Evolutionary conservation across 1,140 invertebrate species (phyloP).

Genomic region (Pinna nobilis): DNA sequence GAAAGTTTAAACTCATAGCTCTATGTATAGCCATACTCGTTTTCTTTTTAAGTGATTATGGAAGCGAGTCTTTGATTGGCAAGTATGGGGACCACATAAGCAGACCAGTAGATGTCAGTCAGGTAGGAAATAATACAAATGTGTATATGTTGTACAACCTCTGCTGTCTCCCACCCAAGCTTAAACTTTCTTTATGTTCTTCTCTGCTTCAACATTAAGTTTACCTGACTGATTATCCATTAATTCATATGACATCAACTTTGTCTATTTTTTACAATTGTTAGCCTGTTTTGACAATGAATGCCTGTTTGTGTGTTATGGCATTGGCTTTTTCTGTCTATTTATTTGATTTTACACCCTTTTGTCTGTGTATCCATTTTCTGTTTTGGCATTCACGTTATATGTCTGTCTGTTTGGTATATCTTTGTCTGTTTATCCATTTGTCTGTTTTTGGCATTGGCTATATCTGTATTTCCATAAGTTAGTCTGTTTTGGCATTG

Average conservation of each 20-base stretch:
- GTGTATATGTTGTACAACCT: background rate
- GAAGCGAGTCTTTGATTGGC: conserved; percentile 39
- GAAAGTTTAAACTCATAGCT: background rate
- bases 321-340: conserved; percentile 3
- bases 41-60: conserved; percentile 40
- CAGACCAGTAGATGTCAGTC: conserved; percentile 40
- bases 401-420: background rate
- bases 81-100: conserved; percentile 43
- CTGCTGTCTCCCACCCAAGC: background rate
- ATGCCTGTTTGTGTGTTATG: no score
- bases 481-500: no score
- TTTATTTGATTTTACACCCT: no score
- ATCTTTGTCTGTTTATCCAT: background rate
- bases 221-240: no score
- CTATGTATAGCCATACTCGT: background rate
- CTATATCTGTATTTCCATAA: no score
- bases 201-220: no score
- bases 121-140: conserved; percentile 37
- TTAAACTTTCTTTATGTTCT: no score
- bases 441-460: no score
- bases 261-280: no score
- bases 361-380: conserved; percentile 1
- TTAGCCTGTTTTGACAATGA: no score
- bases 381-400: background rate
- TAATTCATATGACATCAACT: no score